Percentiles rank a stretch among this genome's conserved stretches.
Conservation (phyloP, 2,113 vertebrate genomes). For the Xenopus borealis region DNA sequence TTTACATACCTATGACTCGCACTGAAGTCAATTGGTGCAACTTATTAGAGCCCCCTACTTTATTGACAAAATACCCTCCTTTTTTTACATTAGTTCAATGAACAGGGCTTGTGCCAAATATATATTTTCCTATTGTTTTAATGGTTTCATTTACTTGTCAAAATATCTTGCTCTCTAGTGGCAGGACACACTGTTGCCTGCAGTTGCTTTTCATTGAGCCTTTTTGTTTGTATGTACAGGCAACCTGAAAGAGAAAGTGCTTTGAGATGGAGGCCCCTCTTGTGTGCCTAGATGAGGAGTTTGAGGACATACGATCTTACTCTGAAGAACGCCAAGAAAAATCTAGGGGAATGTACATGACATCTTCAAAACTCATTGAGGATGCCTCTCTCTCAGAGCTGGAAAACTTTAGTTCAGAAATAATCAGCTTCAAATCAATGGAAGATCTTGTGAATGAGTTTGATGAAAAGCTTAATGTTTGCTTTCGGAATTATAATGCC, state of each 20-base stretch:
- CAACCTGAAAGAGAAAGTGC: constrained; percentile 28
- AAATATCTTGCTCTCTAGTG: no score
- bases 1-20: no score
- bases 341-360: constrained; percentile 59
- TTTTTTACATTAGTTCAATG: no score
- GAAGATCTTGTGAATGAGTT: constrained; percentile 92
- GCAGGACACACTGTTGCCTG: no score
- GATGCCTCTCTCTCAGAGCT: constrained; percentile 89
- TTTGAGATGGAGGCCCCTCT: constrained; percentile 84
- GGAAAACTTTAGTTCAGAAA: constrained; percentile 88
- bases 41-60: no score
- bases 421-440: constrained; percentile 96
- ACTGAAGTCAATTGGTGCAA: no score
- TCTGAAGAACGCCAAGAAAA: constrained; percentile 70
- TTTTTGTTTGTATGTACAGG: neutral
- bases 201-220: no score
- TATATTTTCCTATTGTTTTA: no score
- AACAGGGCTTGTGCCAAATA: no score
- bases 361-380: constrained; percentile 69
- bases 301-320: constrained; percentile 81
- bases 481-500: constrained; percentile 92
- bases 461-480: constrained; percentile 91
- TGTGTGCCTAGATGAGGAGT: constrained; percentile 89
- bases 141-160: no score
- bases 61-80: no score